Percentiles rank a stretch among this genome's conserved stretches.
These are phyloP conservation scores for Dendronephthya gigantea DNA, from an alignment of 64 coral and sea anemone species.

Conservation along the genomic window DNA sequence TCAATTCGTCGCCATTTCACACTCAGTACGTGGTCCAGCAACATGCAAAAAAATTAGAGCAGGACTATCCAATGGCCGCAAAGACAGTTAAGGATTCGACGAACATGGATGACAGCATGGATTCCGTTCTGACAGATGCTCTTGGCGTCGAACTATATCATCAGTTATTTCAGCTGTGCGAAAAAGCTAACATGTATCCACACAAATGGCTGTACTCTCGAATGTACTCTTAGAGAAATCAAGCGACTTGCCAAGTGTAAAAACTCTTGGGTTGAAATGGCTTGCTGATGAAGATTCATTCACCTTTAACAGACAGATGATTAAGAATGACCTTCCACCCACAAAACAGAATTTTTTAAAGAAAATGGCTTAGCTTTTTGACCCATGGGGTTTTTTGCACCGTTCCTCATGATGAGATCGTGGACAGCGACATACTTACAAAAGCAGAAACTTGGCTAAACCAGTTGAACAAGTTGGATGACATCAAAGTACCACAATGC, in stretches of 20 bases:
- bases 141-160: neutral
- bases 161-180: neutral
- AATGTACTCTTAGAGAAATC: neutral
- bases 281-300: neutral
- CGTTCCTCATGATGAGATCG: neutral
- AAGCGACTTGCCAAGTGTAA: neutral
- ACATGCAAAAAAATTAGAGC: neutral
- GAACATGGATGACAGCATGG: conserved; percentile 26
- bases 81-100: neutral
- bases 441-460: neutral
- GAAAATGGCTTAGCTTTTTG: neutral
- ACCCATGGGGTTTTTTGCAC: neutral
- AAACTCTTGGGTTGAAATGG: neutral
- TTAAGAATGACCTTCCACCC: too few relatives aligned
- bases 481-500: neutral
- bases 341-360: neutral
- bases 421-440: neutral
- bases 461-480: neutral
- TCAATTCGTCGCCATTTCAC: conserved; percentile 28
- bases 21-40: neutral
- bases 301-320: too few relatives aligned
- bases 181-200: neutral
- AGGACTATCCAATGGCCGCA: neutral
- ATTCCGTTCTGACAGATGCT: neutral
- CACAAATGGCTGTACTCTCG: conserved; percentile 1